Percentiles rank a stretch among this genome's conserved stretches.
These are phyloP conservation scores for Solenodon paradoxus DNA, from an alignment of 2,113 vertebrate species.

Conservation along the genomic window DNA sequence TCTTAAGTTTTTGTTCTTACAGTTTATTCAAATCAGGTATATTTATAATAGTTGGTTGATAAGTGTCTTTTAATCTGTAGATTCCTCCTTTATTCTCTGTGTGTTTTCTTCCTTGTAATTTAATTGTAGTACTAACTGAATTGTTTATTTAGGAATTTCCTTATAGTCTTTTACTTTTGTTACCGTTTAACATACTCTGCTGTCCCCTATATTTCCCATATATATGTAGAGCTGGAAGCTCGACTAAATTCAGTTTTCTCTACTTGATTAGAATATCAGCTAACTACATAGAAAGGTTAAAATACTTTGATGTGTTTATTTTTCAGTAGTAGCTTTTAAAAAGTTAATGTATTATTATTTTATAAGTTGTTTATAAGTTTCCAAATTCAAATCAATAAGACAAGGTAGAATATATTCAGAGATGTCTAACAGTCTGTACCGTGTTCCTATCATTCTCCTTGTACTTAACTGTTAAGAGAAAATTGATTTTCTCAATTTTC, in stretches of 20 bases:
- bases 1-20: constrained; percentile 11
- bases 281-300: too few species aligned
- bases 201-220: not conserved
- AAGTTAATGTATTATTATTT: not conserved
- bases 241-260: constrained; percentile 23
- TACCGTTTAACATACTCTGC: not conserved
- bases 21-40: not conserved
- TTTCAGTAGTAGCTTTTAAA: not conserved
- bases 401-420: not conserved
- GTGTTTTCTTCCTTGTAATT: not conserved
- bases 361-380: not conserved
- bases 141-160: not conserved
- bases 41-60: constrained; percentile 6
- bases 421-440: not conserved
- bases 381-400: not conserved
- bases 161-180: not conserved
- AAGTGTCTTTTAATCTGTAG: not conserved
- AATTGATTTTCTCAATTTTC: not conserved
- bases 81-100: not conserved
- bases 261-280: not conserved
- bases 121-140: not conserved
- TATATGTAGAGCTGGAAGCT: not conserved
- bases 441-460: not conserved
- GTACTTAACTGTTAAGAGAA: constrained; percentile 24
- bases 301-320: not conserved